Evolutionary conservation across 2,797 vertebrate genomes (phyloP).

Genomic region (Nasua narica): DNA sequence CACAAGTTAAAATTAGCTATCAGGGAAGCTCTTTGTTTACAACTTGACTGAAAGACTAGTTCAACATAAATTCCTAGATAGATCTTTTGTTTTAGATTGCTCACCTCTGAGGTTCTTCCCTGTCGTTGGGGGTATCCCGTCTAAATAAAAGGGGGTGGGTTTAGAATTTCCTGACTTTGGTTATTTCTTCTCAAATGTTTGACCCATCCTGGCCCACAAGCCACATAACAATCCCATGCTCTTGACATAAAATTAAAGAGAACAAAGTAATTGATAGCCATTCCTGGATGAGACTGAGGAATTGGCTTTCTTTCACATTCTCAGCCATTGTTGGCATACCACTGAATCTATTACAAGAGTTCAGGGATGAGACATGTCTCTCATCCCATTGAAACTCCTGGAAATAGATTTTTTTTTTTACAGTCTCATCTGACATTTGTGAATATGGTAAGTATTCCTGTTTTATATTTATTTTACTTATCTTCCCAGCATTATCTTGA

Average conservation of each 20-base stretch:
- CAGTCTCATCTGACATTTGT: background rate
- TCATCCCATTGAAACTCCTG: background rate
- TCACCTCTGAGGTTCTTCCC: background rate
- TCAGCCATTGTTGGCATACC: background rate
- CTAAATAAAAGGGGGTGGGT: background rate
- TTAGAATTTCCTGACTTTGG: background rate
- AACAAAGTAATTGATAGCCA: background rate
- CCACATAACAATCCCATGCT: background rate
- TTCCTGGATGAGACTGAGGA: background rate
- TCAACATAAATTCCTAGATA: background rate
- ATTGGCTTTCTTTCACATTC: background rate
- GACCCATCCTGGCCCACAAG: background rate
- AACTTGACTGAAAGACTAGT: background rate
- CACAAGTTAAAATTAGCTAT: background rate
- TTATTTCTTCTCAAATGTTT: background rate
- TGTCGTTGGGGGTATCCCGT: background rate
- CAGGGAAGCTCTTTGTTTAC: background rate
- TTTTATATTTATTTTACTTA: background rate
- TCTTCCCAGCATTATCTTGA: background rate
- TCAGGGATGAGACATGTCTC: background rate
- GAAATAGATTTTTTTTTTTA: background rate
- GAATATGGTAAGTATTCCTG: background rate
- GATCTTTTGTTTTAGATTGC: background rate
- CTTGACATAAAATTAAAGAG: background rate
- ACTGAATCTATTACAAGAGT: background rate